These are phyloP conservation scores for Oopsacas minuta DNA, from an alignment of 37 sponge, comb jelly and placozoan species.

Conservation along the genomic window DNA sequence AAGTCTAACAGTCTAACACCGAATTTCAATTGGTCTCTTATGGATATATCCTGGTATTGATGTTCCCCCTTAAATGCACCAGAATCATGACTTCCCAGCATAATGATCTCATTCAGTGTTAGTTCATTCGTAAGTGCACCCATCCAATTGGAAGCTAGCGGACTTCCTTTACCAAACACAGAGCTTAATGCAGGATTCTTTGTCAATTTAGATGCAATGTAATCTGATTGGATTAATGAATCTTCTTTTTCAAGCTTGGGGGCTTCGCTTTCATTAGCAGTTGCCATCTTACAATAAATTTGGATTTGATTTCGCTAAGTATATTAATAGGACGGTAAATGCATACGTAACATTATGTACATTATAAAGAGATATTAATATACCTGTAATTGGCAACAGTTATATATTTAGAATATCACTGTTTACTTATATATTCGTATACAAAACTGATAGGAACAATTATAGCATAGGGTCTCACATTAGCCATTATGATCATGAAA, in stretches of 20 bases:
- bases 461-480: too few species aligned
- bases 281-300: too few species aligned
- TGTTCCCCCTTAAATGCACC: not conserved
- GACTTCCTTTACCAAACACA: not conserved
- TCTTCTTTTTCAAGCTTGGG: not conserved
- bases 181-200: not conserved
- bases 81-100: conserved; percentile 5
- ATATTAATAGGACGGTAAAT: too few species aligned
- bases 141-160: not conserved
- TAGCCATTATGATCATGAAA: too few species aligned
- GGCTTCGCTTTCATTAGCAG: not conserved
- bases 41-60: not conserved
- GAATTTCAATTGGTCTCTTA: not conserved
- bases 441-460: too few species aligned
- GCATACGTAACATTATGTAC: too few species aligned
- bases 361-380: too few species aligned
- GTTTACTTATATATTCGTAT: too few species aligned
- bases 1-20: not conserved
- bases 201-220: not conserved
- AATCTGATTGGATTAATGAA: not conserved
- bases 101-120: not conserved
- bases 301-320: too few species aligned
- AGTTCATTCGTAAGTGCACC: not conserved
- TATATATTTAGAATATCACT: too few species aligned
- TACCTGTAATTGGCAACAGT: too few species aligned